These are phyloP conservation scores for Pelobates fuscus DNA, from an alignment of 2,113 vertebrate genomes.

Conservation along the genomic window DNA sequence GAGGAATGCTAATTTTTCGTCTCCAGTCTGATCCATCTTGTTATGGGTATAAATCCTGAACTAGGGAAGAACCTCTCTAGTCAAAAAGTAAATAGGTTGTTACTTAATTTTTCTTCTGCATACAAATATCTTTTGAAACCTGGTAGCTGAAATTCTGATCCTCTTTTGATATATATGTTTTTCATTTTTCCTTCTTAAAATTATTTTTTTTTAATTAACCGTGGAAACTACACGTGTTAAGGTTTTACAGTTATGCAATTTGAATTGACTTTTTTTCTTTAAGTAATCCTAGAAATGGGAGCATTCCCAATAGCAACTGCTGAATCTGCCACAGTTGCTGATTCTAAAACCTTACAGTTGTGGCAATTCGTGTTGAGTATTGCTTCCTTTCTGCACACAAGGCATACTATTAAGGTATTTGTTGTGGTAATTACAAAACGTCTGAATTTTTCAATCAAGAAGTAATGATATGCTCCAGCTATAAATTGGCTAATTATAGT, in stretches of 20 bases:
- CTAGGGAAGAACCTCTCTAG: too few relatives aligned
- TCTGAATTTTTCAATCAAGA: too few relatives aligned
- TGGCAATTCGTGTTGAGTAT: slow-evolving; percentile 99
- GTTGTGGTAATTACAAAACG: slow-evolving; percentile 99
- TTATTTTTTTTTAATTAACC: slow-evolving; percentile 74
- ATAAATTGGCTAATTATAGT: too few relatives aligned
- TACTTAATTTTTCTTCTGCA: slow-evolving; percentile 66
- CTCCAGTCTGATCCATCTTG: too few relatives aligned
- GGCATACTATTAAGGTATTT: slow-evolving; percentile 99
- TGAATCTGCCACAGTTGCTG: slow-evolving; percentile 98
- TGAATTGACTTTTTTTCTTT: slow-evolving; percentile 99
- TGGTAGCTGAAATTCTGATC: slow-evolving; percentile 81
- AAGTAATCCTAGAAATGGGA: slow-evolving; percentile 99
- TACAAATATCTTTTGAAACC: slow-evolving; percentile 70
- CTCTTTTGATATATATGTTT: slow-evolving; percentile 73
- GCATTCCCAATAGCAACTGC: slow-evolving; percentile 98
- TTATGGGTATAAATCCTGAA: too few relatives aligned
- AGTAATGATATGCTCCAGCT: too few relatives aligned
- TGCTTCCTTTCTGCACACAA: slow-evolving; percentile 99
- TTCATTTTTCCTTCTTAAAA: slow-evolving; percentile 71
- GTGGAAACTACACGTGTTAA: slow-evolving; percentile 95
- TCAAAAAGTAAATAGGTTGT: too few relatives aligned
- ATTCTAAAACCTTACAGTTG: slow-evolving; percentile 99
- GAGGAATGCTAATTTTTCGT: too few relatives aligned
- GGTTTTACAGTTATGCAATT: slow-evolving; percentile 99